These are phyloP conservation scores for Acanthurus lineatus DNA, from an alignment of 2,797 vertebrate species.

Conservation along the genomic window DNA sequence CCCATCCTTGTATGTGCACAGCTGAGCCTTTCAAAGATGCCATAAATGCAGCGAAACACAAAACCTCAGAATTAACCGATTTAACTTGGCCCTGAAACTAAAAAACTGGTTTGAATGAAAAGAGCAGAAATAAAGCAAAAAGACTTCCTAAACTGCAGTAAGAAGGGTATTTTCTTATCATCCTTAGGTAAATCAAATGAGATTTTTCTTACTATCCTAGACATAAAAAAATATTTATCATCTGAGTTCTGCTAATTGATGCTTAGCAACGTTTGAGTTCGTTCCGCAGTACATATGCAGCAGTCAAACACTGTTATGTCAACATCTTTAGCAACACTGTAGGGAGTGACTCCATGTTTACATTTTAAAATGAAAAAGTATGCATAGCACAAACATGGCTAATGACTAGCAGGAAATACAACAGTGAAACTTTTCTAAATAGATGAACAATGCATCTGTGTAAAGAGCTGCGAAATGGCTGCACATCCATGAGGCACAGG, in stretches of 20 bases:
- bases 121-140: not conserved
- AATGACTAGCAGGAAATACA: not conserved
- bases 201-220: not conserved
- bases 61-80: not conserved
- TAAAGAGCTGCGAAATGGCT: slow-evolving; percentile 32
- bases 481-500: not conserved
- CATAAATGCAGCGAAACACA: no score
- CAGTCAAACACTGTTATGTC: not conserved
- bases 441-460: not conserved
- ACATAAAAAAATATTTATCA: not conserved
- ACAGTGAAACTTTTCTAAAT: not conserved
- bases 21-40: no score
- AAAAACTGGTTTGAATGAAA: not conserved
- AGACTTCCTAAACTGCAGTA: no score
- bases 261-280: not conserved
- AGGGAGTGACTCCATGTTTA: not conserved
- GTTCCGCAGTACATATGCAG: not conserved
- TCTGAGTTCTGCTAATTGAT: no score
- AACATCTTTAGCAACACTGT: not conserved
- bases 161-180: not conserved
- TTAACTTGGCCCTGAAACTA: not conserved
- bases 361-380: not conserved
- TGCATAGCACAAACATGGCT: not conserved
- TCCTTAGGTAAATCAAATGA: not conserved
- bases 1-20: no score